Conservation (phyloP, 2,113 vertebrate genomes). For the mouse (Mus musculus) region GRCm39 chr10:15677501-15678000, state of each 20-base stretch:
- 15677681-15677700: background rate
- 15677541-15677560: background rate
- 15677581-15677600: background rate
- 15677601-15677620: background rate
- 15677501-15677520: background rate
- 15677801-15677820: background rate
- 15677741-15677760: background rate
- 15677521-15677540: background rate
- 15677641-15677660: background rate
- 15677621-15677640: background rate
- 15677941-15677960: background rate
- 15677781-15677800: background rate
- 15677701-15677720: background rate
- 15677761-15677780: background rate
- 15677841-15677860: background rate
- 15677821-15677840: background rate
- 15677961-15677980: background rate
- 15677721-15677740: rapidly evolving
- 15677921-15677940: background rate
- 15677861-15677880: background rate
- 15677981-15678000: background rate
- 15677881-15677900: background rate
- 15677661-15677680: background rate
- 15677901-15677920: background rate
- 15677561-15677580: background rate